Base-by-base conservation (phyloP, 2,797 vertebrate genomes). In the Mormyrops attenuatus region DNA sequence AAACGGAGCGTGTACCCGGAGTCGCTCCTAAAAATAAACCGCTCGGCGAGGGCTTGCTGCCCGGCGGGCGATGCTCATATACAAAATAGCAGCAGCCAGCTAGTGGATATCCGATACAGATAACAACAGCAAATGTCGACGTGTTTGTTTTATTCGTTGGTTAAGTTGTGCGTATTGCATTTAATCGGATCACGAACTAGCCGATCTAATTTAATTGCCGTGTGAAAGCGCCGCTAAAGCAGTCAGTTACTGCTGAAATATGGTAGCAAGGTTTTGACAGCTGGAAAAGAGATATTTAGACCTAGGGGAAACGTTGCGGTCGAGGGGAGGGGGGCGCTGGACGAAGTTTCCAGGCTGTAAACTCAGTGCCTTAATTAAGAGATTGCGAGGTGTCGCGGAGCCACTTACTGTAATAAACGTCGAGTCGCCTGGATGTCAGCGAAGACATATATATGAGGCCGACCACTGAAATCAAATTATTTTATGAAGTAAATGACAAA, bases 21-120 rank as follows among this genome's bases (percentile, higher is more conserved):
- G 50, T 26, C 7, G 22, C 49, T 26, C 30, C 34, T 89, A 84
- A 89, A 89, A 82, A 89, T 89, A 89, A 89, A 63, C 52, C 9
- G 26, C 11, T 9, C 34, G 8, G 30, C 0, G 5, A n/a, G 8
- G 34, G 34, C 47, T 53, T 1, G 9, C 9, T 88, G 44, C 22
- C 6, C 5, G 7, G 13, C 22, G 11, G 44, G 52, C 17, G 57
- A 69, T 30, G 57, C 57, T 66, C 20, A 3, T 49, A 66, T 20
- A 69, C 55, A 87, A 22, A 41, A 87, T 22, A 22, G 8, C 77
- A 44, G 20, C 77, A 47, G 41, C 38, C 50, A n/a, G 30, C 55
- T 11, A 60, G 34, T 9, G 30, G 52, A 60, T 44, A 85, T 52
- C n/a, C 11, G 22, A 85, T 52, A 38, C 34, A 20, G 53, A 87